Evolutionary conservation across 2,797 vertebrate species (phyloP), one percentile per base, ranked within the genome.

Genomic region (Setipinna tenuifilis): DNA sequence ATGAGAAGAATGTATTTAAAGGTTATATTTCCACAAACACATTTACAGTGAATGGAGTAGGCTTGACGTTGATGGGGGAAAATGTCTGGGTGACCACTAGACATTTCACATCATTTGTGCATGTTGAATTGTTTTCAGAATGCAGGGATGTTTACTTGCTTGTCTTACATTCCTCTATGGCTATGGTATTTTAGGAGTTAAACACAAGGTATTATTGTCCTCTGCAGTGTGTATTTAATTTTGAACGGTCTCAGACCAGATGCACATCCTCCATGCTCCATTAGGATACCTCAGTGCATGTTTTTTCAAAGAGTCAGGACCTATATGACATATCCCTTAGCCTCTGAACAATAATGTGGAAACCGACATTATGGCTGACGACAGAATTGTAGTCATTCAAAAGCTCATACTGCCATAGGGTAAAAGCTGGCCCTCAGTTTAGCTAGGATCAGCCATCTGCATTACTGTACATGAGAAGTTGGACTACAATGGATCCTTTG

Each of bases 241-340:
- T 78, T 41, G 35, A 21, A 6, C 71, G 71, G 35, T 16, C 35
- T 41, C 25, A 17, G 11, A 68, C 23, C 19, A 44, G 41, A 16
- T 65, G 31, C 6, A 78, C 28, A 7, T 21, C 71, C 17, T 9
- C 31, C 71, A 7, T 78, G 71, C 35, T 41, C 44, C 31, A 44
- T 78, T 78, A 78, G 71, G 35, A 78, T 78, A 78, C 71, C 71
- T 78, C 71, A 78, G 14, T 44, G 71, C 31, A 78, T 21, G 19
- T 78, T 6, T 78, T 78, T 44, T 78, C 71, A 78, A 75, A 41
- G 28, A 35, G 71, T 78, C 71, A 44, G 35, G 71, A 78, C 16
- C 17, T 41, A 12, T 78, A 12, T 78, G 71, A 17, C 17, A 78
- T 78, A 44, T 16, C 19, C 23, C 31, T 44, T 75, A 78, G 71